A percentile compares a stretch with the other conserved stretches of the same genome.
Conservation (phyloP, 2,888 invertebrate species). For the Rhingia rostrata region DNA sequence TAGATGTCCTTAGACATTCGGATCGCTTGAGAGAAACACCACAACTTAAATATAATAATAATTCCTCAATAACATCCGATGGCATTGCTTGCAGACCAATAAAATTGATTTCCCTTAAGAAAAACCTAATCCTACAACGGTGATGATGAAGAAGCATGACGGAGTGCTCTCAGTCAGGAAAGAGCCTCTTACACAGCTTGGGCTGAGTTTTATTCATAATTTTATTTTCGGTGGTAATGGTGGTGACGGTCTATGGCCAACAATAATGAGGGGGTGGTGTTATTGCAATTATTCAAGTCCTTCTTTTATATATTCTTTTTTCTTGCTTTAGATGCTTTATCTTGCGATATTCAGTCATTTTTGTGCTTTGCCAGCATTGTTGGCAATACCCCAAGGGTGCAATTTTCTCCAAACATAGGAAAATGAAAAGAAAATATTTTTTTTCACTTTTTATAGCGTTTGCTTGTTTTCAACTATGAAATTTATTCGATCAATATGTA, state of each 20-base stretch:
- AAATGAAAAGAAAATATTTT: slow-evolving; percentile 37
- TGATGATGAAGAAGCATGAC: slow-evolving; percentile 4
- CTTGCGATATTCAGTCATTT: slow-evolving; percentile 59
- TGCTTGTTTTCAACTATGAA: neutral
- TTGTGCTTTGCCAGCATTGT: slow-evolving; percentile 56
- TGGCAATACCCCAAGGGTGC: slow-evolving; percentile 53
- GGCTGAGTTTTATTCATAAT: slow-evolving; percentile 36
- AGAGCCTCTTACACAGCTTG: slow-evolving; percentile 6
- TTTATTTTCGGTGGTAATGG: neutral
- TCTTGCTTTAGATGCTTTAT: slow-evolving; percentile 47
- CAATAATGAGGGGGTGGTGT: neutral
- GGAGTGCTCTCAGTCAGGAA: slow-evolving; percentile 4
- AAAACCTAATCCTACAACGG: slow-evolving; percentile 37
- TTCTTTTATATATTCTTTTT: slow-evolving; percentile 34
- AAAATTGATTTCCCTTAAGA: slow-evolving; percentile 73
- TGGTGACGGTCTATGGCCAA: neutral
- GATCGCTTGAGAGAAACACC: slow-evolving; percentile 11
- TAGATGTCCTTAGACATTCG: neutral
- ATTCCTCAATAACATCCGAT: slow-evolving; percentile 62
- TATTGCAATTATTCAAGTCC: slow-evolving; percentile 46
- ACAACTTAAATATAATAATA: slow-evolving; percentile 36
- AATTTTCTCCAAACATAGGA: slow-evolving; percentile 21
- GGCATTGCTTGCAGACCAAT: slow-evolving; percentile 54
- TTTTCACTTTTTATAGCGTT: neutral
- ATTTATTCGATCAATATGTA: slow-evolving; percentile 7